Evolutionary conservation across 30 jellyfish, hydroid and myxozoan species (phyloP).

Genomic region (Aurelia aurita complex sp. Pacific): DNA sequence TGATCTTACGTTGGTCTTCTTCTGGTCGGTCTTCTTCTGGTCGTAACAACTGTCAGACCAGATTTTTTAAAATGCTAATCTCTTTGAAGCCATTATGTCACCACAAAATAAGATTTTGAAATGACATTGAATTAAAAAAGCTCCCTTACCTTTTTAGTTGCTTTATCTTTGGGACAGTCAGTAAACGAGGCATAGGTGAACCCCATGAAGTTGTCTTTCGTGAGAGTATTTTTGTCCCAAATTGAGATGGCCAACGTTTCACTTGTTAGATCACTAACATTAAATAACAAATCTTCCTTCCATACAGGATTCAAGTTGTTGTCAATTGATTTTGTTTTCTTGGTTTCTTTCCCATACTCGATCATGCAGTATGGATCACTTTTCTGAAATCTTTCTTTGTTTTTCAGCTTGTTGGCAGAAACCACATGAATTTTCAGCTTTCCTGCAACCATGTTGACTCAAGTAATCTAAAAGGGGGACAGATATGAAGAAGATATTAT

Average conservation of each 20-base stretch:
- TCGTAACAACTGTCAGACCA: no score
- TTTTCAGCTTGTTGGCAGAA: conserved; percentile 70
- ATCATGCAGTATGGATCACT: conserved; percentile 97
- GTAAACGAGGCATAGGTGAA: conserved; percentile 64
- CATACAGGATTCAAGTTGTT: conserved; percentile 92
- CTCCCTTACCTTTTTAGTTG: conserved; percentile 69
- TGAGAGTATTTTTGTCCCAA: conserved; percentile 92
- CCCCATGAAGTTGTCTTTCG: conserved; percentile 92
- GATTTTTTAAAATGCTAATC: no score
- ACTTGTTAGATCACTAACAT: conserved; percentile 55
- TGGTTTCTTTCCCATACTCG: conserved; percentile 64
- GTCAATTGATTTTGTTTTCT: conserved; percentile 79
- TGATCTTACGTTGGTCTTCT: no score
- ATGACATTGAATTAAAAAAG: not conserved
- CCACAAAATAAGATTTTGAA: no score
- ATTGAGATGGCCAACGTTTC: conserved; percentile 80
- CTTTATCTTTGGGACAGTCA: conserved; percentile 69
- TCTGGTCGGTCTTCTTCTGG: no score
- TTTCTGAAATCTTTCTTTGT: conserved; percentile 88
- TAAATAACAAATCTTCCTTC: conserved; percentile 80
- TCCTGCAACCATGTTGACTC: conserved; percentile 81
- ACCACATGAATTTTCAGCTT: conserved; percentile 71
- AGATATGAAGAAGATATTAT: not conserved
- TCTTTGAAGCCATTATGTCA: no score
- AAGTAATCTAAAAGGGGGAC: not conserved